Conservation (phyloP, 2,113 vertebrate species). For the Tragelaphus scriptus region DNA sequence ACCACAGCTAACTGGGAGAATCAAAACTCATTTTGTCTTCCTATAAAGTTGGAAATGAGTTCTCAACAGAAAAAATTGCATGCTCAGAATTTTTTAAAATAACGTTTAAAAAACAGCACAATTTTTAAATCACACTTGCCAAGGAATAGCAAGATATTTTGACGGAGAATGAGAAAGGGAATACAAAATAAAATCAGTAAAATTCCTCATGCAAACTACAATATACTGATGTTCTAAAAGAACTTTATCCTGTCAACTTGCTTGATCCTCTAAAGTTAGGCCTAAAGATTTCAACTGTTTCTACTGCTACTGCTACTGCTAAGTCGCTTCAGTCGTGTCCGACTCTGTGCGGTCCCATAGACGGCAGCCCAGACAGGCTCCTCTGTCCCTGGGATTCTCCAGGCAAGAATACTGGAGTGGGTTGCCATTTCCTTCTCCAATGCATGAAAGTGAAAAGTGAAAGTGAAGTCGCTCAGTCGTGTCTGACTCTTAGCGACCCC, state of each 20-base stretch:
- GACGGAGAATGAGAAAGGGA: neutral
- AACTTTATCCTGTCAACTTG: neutral
- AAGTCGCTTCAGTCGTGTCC: no score
- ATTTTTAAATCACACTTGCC: neutral
- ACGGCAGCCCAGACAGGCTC: no score
- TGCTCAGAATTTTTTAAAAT: neutral
- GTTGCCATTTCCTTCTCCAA: no score
- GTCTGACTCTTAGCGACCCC: no score
- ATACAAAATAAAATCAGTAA: neutral
- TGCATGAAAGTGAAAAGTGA: no score
- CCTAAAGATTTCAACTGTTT: neutral
- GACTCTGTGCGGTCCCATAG: no score
- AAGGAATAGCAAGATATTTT: constrained; percentile 5
- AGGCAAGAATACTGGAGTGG: no score
- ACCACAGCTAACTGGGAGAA: neutral
- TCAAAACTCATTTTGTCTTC: neutral
- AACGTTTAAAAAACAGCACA: neutral
- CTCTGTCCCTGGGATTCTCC: no score
- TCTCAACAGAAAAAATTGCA: neutral
- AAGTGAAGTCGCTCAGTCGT: no score
- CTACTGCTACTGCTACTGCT: no score
- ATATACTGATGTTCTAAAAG: neutral
- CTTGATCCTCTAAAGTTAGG: neutral
- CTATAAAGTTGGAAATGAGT: neutral
- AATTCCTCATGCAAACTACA: neutral